These are phyloP conservation scores for Megalops atlanticus DNA, from an alignment of 2,113 vertebrate genomes.

Conservation along the genomic window DNA sequence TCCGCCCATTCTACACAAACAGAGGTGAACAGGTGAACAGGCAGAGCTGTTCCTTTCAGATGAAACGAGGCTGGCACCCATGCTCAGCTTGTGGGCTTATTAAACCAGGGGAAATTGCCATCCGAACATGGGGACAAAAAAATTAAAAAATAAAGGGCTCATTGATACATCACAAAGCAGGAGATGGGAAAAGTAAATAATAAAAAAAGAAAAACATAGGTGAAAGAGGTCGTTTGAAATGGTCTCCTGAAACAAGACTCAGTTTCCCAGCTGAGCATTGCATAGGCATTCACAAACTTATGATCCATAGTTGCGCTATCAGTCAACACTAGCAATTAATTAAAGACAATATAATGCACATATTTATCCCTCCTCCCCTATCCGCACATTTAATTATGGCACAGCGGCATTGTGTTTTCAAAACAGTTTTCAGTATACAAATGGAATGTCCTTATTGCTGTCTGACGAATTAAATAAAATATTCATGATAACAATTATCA, in stretches of 20 bases:
- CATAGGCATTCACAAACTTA: neutral
- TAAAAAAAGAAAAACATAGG: neutral
- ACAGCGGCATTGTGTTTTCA: neutral
- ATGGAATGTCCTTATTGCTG: neutral
- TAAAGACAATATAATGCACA: neutral
- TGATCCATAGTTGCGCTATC: neutral
- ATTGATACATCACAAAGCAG: neutral
- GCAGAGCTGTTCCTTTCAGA: neutral
- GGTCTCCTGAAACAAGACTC: neutral
- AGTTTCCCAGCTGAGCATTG: neutral
- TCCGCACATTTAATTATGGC: neutral
- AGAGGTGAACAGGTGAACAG: slow-evolving; percentile 14
- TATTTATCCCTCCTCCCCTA: slow-evolving; percentile 6
- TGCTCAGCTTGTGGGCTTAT: neutral
- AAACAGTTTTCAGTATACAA: neutral
- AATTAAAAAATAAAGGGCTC: neutral
- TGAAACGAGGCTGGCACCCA: neutral
- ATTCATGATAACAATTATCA: slow-evolving; percentile 12
- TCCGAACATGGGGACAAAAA: neutral
- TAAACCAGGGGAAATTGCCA: neutral
- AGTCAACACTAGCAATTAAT: neutral
- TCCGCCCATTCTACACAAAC: neutral
- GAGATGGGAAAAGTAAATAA: neutral
- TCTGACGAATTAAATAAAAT: slow-evolving; percentile 1
- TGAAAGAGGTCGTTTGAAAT: neutral